Conservation (phyloP, 2,888 invertebrate genomes). For the Achlya flavicornis region DNA sequence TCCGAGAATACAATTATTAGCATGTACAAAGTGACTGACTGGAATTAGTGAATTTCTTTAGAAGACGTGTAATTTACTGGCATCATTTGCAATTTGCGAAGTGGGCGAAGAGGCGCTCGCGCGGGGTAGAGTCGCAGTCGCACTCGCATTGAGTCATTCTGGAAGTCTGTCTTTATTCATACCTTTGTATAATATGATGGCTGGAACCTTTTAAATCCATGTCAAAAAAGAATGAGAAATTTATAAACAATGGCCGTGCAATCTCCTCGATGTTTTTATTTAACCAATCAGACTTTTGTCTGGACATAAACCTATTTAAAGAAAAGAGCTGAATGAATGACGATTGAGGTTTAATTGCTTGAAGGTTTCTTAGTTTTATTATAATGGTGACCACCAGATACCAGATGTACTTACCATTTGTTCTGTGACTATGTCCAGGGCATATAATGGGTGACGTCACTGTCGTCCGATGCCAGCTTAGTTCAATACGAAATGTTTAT, state of each 20-base stretch:
- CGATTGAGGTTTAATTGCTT: background rate
- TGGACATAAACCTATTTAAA: background rate
- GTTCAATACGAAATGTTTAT: slow-evolving; percentile 34
- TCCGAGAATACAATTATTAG: slow-evolving; percentile 45
- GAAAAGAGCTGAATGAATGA: too few relatives aligned
- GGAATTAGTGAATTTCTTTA: slow-evolving; percentile 11
- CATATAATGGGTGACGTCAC: slow-evolving; percentile 24
- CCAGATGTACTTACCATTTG: slow-evolving; percentile 5
- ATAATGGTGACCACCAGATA: background rate
- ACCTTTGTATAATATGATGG: background rate
- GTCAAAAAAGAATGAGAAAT: background rate
- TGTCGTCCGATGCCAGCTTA: slow-evolving; percentile 24
- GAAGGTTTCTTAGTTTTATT: background rate
- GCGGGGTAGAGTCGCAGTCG: background rate
- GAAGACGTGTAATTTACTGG: background rate
- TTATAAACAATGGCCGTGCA: background rate
- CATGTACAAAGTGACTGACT: slow-evolving; percentile 13
- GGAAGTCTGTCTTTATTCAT: background rate
- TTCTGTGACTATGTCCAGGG: slow-evolving; percentile 16
- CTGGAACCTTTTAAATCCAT: background rate
- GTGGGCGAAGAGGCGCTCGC: background rate
- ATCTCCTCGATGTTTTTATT: background rate
- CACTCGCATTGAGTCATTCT: background rate
- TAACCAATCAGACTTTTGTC: background rate
- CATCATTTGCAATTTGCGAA: slow-evolving; percentile 5